Conservation (phyloP, 1,140 invertebrate genomes). For the Helicoverpa zea region DNA sequence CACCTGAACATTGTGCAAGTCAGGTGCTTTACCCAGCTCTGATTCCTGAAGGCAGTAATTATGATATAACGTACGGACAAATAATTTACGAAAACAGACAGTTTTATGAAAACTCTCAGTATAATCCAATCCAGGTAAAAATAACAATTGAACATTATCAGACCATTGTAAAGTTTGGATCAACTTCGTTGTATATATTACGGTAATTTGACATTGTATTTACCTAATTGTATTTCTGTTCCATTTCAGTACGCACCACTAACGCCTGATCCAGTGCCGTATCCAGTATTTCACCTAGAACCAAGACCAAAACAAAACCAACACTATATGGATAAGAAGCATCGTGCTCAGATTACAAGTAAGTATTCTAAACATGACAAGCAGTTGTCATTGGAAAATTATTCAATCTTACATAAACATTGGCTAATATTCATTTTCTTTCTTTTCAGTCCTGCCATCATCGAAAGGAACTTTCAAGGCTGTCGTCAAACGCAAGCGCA, state of each 20-base stretch:
- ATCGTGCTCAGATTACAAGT: constrained; percentile 38
- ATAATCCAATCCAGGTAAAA: not conserved
- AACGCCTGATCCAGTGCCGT: not conserved
- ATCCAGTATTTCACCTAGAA: constrained; percentile 6
- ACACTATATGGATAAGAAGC: not conserved
- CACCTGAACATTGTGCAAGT: not conserved
- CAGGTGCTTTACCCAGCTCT: not conserved
- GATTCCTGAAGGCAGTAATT: not conserved
- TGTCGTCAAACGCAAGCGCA: constrained; percentile 62
- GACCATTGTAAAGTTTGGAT: no score
- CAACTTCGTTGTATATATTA: not conserved
- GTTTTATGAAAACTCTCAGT: not conserved
- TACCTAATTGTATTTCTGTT: not conserved
- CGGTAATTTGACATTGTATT: not conserved
- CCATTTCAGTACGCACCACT: not conserved
- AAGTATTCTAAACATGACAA: constrained; percentile 6
- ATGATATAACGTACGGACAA: not conserved
- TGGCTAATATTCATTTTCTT: not conserved
- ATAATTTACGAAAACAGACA: not conserved
- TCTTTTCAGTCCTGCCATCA: constrained; percentile 31
- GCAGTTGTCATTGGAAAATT: no score
- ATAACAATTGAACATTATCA: not conserved
- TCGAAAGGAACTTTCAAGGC: constrained; percentile 47
- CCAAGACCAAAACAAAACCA: not conserved
- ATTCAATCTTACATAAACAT: not conserved